Conservation (phyloP, 2,113 vertebrate genomes). For the Caranx ignobilis region DNA sequence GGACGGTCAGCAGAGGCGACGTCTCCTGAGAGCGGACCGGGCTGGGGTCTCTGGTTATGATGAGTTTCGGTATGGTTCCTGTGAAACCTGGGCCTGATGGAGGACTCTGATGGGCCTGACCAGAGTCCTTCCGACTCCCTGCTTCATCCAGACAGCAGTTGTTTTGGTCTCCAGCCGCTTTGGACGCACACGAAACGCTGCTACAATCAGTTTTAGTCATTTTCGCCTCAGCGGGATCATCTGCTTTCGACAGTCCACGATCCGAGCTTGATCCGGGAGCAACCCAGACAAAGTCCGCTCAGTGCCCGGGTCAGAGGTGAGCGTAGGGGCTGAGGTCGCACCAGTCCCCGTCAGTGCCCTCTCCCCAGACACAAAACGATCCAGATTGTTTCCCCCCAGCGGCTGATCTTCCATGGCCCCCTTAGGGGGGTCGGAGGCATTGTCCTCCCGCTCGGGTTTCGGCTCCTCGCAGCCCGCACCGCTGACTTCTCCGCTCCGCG, state of each 20-base stretch:
- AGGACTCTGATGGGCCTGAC: not conserved
- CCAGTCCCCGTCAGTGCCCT: constrained; percentile 3
- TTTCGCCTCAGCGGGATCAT: constrained; percentile 6
- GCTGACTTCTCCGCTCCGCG: constrained; percentile 54
- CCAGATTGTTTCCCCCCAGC: constrained; percentile 46
- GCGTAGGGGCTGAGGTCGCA: constrained; percentile 11
- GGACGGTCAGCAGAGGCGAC: constrained; percentile 24
- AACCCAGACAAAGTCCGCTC: constrained; percentile 29
- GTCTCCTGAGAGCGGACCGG: constrained; percentile 57
- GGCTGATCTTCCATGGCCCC: constrained; percentile 80
- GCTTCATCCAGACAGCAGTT: constrained; percentile 3
- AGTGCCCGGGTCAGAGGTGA: constrained; percentile 38
- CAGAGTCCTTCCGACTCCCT: constrained; percentile 7
- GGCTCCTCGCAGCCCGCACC: constrained; percentile 54
- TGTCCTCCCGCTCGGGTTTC: constrained; percentile 55
- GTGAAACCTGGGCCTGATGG: constrained; percentile 56
- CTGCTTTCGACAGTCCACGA: not conserved
- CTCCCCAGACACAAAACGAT: constrained; percentile 17
- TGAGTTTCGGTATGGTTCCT: constrained; percentile 88
- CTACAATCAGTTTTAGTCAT: constrained; percentile 68
- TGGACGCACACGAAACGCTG: not conserved
- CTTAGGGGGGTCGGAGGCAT: constrained; percentile 76
- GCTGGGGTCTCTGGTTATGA: constrained; percentile 87
- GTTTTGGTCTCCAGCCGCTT: constrained; percentile 10
- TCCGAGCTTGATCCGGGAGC: constrained; percentile 44